A percentile compares a stretch with the other conserved stretches of the same genome.
Evolutionary conservation across 2,113 vertebrate genomes (phyloP).

Genomic region (Boleophthalmus pectinirostris): DNA sequence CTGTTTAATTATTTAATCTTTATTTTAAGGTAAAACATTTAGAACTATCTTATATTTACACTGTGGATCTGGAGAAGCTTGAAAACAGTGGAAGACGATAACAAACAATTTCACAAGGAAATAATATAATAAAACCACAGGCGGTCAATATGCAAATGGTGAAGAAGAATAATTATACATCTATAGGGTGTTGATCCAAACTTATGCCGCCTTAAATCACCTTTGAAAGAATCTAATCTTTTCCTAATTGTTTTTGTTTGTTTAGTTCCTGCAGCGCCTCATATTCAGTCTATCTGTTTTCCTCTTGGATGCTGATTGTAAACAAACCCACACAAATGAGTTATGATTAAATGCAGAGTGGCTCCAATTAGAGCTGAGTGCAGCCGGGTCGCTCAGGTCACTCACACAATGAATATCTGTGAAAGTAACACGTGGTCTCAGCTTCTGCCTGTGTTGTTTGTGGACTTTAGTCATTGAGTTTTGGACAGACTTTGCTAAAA

Average conservation of each 20-base stretch:
- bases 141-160: not conserved
- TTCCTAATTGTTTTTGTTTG: conserved; percentile 15
- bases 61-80: too few relatives aligned
- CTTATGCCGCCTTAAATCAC: not conserved
- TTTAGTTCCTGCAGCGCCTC: conserved; percentile 13
- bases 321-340: conserved; percentile 59
- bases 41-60: too few relatives aligned
- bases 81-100: too few relatives aligned
- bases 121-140: not conserved
- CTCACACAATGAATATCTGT: conserved; percentile 26
- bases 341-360: conserved; percentile 62
- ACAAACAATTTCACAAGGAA: too few relatives aligned
- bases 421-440: conserved; percentile 22
- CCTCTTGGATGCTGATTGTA: conserved; percentile 42
- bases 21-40: too few relatives aligned
- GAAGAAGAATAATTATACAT: not conserved
- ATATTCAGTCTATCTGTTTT: conserved; percentile 5
- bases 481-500: not conserved
- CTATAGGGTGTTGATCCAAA: not conserved
- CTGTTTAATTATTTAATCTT: too few relatives aligned
- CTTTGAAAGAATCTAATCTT: conserved; percentile 14
- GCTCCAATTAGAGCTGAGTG: conserved; percentile 59
- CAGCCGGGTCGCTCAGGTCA: conserved; percentile 37
- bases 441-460: conserved; percentile 31
- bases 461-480: not conserved